Percentiles rank a stretch among this genome's conserved stretches.
phyloP scores from a whole-genome alignment of 2,888 invertebrate species.

The Matsumyia berberina region DNA sequence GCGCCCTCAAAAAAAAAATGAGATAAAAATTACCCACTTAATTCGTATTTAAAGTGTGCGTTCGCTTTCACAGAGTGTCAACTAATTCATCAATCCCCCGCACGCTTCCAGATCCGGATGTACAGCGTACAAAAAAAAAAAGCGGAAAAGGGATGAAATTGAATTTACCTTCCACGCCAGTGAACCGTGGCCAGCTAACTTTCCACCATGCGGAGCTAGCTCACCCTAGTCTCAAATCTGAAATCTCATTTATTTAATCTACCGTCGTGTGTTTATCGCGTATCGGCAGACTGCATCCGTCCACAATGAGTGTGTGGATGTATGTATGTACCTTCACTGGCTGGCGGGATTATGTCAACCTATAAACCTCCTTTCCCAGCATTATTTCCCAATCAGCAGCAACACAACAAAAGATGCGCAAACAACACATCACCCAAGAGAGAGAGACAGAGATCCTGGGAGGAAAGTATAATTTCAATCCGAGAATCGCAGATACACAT shows the following conservation, averaged over 20 bases:
- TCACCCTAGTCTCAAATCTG: constrained; percentile 52
- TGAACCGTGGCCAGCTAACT: constrained; percentile 71
- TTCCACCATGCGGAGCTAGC: constrained; percentile 36
- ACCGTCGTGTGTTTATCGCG: constrained; percentile 77
- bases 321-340: constrained; percentile 28
- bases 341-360: constrained; percentile 72
- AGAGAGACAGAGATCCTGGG: constrained; percentile 33
- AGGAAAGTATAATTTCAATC: constrained; percentile 65
- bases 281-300: constrained; percentile 78
- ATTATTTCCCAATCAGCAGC: constrained; percentile 74
- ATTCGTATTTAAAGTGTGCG: constrained; percentile 72
- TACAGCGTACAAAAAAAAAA: constrained; percentile 35
- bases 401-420: constrained; percentile 55
- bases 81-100: constrained; percentile 75
- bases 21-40: constrained; percentile 75
- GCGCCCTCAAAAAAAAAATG: constrained; percentile 42
- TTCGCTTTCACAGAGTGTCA: constrained; percentile 70
- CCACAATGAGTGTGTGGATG: constrained; percentile 45
- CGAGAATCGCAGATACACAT: constrained; percentile 39
- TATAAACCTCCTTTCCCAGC: constrained; percentile 75
- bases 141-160: constrained; percentile 79
- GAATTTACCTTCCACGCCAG: constrained; percentile 81
- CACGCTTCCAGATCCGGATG: constrained; percentile 48
- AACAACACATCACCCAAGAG: constrained; percentile 12
- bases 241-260: constrained; percentile 77